Base-by-base conservation (phyloP, 2,797 vertebrate genomes). In the Sebastes alutus region DNA sequence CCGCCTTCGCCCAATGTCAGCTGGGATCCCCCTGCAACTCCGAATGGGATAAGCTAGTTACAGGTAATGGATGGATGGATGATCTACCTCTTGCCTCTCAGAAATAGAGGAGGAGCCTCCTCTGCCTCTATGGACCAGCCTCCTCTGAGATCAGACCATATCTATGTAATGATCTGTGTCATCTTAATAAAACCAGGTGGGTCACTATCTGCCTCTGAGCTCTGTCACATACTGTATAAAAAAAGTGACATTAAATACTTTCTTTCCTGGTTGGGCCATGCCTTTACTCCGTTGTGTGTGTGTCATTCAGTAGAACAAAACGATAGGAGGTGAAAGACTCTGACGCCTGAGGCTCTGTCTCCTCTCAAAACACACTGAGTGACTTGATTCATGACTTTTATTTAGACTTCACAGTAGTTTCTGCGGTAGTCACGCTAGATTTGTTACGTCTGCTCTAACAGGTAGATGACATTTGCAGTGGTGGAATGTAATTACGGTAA, bases 281-380 rank as follows among this genome's bases (percentile, higher is more conserved):
- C 42, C 58, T 42, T 78, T 6, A 18, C 1, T 29, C 58, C 67
- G 72, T 60, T 64, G 62, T 83, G 80, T 69, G 68, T 73, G 74
- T 38, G 63, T 71, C 72, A 75, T 49, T 66, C 42, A 67, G 55
- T 7, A 56, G 35, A 72, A 68, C 52, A 84, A 67, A 79, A 64
- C 61, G 68, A 63, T 18, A 25, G 22, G 22, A 84, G 70, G 32
- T 76, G 52, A 73, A 32, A 32, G 22, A 67, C 60, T 60, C 27
- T 18, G 16, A 46, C 6, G 68, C 64, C 82, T 29, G 35, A 35
- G 67, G 79, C 42, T 62, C 68, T 18, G 52, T 85, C 54, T 77
- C 61, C 38, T 64, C 35, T 67, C 42, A 38, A 42, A 72, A 80
- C 49, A 32, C 55, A 46, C 63, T 38, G 7, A 52, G 23, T n/a